Evolutionary conservation across 37 sponge, comb jelly and placozoan genomes (phyloP), one percentile per base, ranked within the genome.

Genomic region (Hexactinellida sp.): DNA sequence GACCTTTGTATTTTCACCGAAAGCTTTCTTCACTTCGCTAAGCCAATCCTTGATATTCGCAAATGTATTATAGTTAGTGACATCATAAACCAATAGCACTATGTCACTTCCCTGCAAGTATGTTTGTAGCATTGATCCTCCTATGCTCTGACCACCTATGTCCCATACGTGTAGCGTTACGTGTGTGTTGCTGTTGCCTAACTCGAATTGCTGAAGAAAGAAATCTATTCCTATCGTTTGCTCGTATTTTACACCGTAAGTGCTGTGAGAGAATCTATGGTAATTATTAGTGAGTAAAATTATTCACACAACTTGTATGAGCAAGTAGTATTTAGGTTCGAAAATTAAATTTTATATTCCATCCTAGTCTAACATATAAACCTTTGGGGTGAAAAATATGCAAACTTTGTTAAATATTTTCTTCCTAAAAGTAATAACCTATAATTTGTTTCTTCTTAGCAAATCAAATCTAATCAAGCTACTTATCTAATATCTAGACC

Each of bases 141-240:
- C 99, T 24, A 98, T 85, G 0, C 94, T 89, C 76, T 95, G 99
- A 0, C 99, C 99, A 10, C 99, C 99, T 82, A 95, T 98, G 85
- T 95, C 99, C 99, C 99, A 95, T 35, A 98, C 94, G 84, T 93
- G 95, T 23, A 97, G 87, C 0, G 95, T 85, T 1, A 94, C 95
- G 36, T 95, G 84, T 16, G 84, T 86, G 54, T 87, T 63, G 47
- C 47, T 13, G 52, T 47, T 16, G 51, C 37, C 85, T 3, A 63
- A 23, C 30, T 63, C 28, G 34, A 63, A 63, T n/a, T 63, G 76
- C 13, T 91, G 90, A 85, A 97, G 85, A 71, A 95, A 97, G 92
- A 97, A 97, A 55, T 97, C 98, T 9, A 97, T 84, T 0, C 98
- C 98, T 0, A 97, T 37, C 0, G 98, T 97, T 84, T 97, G 98